phyloP scores from a whole-genome alignment of 2,888 invertebrate genomes.

The Odontocolon sp. region DNA sequence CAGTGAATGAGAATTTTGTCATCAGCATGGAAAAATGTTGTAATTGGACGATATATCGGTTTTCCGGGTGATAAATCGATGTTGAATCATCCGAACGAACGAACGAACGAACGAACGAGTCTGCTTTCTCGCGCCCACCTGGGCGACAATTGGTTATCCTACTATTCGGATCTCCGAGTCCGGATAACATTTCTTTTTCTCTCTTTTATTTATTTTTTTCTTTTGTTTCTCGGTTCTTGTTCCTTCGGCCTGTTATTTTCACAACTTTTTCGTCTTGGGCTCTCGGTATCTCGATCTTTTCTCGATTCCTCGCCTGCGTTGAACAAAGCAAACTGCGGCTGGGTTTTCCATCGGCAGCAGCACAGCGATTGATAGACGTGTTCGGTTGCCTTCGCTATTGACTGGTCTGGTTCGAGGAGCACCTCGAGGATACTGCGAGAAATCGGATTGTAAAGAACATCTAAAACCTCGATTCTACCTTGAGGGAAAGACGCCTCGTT shows the following conservation, averaged over 20 bases:
- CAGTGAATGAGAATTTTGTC: background rate
- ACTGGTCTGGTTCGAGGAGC: constrained; percentile 43
- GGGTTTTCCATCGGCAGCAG: constrained; percentile 2
- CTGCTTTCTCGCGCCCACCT: constrained; percentile 33
- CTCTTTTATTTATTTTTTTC: constrained; percentile 1
- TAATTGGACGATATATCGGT: constrained; percentile 13
- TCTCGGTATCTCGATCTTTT: constrained; percentile 35
- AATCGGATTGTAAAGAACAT: constrained; percentile 76
- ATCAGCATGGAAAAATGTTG: constrained; percentile 40
- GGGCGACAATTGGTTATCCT: constrained; percentile 51
- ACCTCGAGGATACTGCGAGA: constrained; percentile 61
- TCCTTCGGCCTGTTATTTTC: constrained; percentile 22
- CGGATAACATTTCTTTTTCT: constrained; percentile 26
- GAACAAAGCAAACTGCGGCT: constrained; percentile 47
- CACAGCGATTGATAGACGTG: constrained; percentile 56
- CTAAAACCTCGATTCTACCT: constrained; percentile 72
- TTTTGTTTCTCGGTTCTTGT: background rate
- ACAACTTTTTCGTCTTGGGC: constrained; percentile 22
- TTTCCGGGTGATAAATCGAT: background rate
- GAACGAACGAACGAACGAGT: too few species aligned
- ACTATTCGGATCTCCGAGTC: background rate
- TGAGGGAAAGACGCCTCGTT: constrained; percentile 50
- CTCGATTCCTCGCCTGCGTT: constrained; percentile 48
- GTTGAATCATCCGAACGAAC: background rate
- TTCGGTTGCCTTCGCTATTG: constrained; percentile 62